A percentile compares a stretch with the other conserved stretches of the same genome.
These are phyloP conservation scores for Tenualosa thibaudeaui DNA, from an alignment of 2,797 vertebrate species.

Conservation along the genomic window DNA sequence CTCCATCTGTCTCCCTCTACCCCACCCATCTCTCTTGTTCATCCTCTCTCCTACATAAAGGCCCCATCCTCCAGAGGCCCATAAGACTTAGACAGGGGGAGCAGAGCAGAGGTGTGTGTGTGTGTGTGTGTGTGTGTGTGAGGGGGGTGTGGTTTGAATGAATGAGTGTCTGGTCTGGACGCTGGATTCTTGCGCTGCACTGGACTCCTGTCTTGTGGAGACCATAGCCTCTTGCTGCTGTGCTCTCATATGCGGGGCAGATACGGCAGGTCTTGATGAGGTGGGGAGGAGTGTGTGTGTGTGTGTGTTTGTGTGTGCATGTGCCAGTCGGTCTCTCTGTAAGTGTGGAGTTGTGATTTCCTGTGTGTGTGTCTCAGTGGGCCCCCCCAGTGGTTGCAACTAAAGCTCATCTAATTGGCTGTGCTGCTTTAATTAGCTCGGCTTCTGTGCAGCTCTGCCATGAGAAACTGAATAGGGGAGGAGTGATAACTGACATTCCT, in stretches of 20 bases:
- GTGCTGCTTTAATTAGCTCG: slow-evolving; percentile 73
- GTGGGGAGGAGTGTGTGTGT: not conserved
- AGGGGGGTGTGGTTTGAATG: not conserved
- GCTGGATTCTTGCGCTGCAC: not conserved
- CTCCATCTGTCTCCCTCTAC: not conserved
- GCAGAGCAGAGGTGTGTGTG: not conserved
- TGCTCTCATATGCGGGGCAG: not conserved
- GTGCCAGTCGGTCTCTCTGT: not conserved
- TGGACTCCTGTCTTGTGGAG: not conserved
- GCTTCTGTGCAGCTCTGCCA: slow-evolving; percentile 74
- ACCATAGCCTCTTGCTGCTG: not conserved
- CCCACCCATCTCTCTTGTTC: not conserved
- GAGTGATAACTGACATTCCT: slow-evolving; percentile 74
- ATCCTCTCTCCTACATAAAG: slow-evolving; percentile 30
- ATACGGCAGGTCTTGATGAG: not conserved
- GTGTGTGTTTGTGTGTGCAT: not conserved
- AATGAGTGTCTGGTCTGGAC: no score
- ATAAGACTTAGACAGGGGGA: slow-evolving; percentile 59
- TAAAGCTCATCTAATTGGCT: slow-evolving; percentile 70
- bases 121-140: slow-evolving; percentile 14
- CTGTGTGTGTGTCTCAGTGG: slow-evolving; percentile 46
- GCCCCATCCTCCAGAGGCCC: slow-evolving; percentile 51
- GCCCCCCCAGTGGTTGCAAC: slow-evolving; percentile 63
- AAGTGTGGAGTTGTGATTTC: slow-evolving; percentile 44
- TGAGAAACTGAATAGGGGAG: slow-evolving; percentile 71